Conservation (phyloP, 2,888 invertebrate species). For the Caenorhabditis auriculariae region DNA sequence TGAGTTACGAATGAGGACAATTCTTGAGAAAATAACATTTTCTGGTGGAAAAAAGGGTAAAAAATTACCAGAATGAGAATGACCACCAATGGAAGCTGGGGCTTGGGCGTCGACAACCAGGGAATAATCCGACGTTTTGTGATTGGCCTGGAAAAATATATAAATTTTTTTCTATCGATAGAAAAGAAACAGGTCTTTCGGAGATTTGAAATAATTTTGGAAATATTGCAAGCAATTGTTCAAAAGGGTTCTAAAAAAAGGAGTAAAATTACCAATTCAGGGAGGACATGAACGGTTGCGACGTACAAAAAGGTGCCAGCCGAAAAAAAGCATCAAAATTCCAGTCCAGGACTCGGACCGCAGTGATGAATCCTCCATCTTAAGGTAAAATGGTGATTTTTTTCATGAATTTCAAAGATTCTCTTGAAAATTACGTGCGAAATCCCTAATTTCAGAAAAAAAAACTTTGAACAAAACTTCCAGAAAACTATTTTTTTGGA, state of each 20-base stretch:
- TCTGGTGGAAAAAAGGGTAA: too few relatives aligned
- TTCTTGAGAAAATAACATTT: too few relatives aligned
- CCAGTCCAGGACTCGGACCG: constrained; percentile 82
- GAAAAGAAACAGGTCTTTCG: too few relatives aligned
- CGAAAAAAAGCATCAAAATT: constrained; percentile 95
- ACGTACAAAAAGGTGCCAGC: constrained; percentile 98
- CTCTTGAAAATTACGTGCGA: too few relatives aligned
- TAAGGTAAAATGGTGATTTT: too few relatives aligned
- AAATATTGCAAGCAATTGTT: neutral
- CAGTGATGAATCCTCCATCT: constrained; percentile 6
- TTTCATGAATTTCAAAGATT: too few relatives aligned
- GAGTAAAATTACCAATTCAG: constrained; percentile 73
- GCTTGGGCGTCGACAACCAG: constrained; percentile 22
- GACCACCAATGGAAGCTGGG: constrained; percentile 22
- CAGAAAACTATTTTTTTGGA: too few relatives aligned
- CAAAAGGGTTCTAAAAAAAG: neutral
- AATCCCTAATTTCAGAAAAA: too few relatives aligned
- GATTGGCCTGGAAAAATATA: constrained; percentile 23
- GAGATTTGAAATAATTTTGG: too few relatives aligned
- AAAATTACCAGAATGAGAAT: constrained; percentile 17
- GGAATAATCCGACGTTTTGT: constrained; percentile 19
- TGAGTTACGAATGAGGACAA: too few relatives aligned
- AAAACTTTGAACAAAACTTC: too few relatives aligned
- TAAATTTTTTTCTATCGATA: constrained; percentile 2
- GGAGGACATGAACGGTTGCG: constrained; percentile 95